A percentile compares a stretch with the other conserved stretches of the same genome.
Conservation (phyloP, 1,140 invertebrate genomes). For the Tetragnatha versicolor region DNA sequence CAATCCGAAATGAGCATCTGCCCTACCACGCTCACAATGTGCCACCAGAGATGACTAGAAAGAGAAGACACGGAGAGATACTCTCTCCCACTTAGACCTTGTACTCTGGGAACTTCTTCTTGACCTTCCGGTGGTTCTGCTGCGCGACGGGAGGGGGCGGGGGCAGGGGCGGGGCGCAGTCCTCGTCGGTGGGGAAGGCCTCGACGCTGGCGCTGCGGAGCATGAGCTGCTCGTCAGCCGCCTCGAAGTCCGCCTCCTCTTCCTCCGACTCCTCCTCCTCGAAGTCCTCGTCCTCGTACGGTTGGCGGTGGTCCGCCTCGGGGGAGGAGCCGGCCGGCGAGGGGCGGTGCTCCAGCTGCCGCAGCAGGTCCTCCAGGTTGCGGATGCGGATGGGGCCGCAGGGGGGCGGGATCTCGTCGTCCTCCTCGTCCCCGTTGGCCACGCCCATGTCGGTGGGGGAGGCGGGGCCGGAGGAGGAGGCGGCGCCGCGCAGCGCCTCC, state of each 20-base stretch:
- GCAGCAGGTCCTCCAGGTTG: constrained; percentile 88
- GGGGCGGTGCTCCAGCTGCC: constrained; percentile 87
- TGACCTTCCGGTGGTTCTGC: constrained; percentile 48
- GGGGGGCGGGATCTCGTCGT: constrained; percentile 60
- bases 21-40: no score
- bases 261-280: constrained; percentile 50
- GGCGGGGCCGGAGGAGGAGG: constrained; percentile 40
- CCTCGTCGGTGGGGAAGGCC: constrained; percentile 69
- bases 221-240: constrained; percentile 90
- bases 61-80: no score
- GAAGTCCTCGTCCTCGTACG: constrained; percentile 37
- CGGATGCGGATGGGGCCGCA: constrained; percentile 74
- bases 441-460: constrained; percentile 25
- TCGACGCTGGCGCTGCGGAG: constrained; percentile 90
- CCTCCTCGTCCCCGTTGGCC: constrained; percentile 68
- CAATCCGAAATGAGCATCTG: no score
- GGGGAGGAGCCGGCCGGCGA: constrained; percentile 85
- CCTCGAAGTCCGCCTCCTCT: constrained; percentile 73
- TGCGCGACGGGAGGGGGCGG: constrained; percentile 18
- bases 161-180: constrained; percentile 19
- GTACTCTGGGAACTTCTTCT: constrained; percentile 57
- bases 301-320: constrained; percentile 82
- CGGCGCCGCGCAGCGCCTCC: constrained; percentile 74
- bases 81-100: no score
- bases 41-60: no score